These are phyloP conservation scores for Platygyra sinensis DNA, from an alignment of 64 coral and sea anemone genomes.

Conservation along the genomic window DNA sequence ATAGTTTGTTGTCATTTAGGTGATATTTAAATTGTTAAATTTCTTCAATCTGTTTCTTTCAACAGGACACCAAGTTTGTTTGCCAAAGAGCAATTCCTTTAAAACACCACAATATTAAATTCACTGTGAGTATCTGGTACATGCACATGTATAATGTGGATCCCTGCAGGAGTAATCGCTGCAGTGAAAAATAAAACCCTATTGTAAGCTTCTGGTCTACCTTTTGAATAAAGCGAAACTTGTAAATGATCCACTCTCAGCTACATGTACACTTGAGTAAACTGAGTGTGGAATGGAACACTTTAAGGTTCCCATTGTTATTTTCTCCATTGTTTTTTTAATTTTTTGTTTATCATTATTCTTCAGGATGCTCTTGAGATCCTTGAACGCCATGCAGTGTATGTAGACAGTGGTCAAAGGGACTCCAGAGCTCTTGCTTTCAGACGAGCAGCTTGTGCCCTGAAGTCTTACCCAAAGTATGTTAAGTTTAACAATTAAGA, in stretches of 20 bases:
- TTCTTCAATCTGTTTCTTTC: not conserved
- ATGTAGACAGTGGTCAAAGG: constrained; percentile 71
- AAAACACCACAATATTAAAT: constrained; percentile 55
- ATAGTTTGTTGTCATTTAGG: not conserved
- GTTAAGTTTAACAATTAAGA: not conserved
- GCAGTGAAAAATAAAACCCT: too few relatives aligned
- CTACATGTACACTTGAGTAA: too few relatives aligned
- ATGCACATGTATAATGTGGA: not conserved
- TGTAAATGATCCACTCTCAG: too few relatives aligned
- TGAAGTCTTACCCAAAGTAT: constrained; percentile 78
- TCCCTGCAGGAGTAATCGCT: too few relatives aligned
- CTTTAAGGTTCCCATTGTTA: too few relatives aligned
- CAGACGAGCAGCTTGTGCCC: constrained; percentile 69
- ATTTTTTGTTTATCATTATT: not conserved
- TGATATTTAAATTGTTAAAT: not conserved
- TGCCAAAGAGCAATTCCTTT: constrained; percentile 63
- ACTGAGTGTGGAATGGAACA: too few relatives aligned
- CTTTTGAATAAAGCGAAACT: too few relatives aligned
- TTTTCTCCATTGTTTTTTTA: too few relatives aligned
- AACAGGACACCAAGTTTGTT: constrained; percentile 68
- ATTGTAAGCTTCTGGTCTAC: too few relatives aligned
- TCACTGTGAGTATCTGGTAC: constrained; percentile 59
- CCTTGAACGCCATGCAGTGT: constrained; percentile 68
- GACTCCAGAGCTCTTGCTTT: constrained; percentile 71
- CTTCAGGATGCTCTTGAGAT: constrained; percentile 68